Evolutionary conservation across 2,797 vertebrate genomes (phyloP), one percentile per base, ranked within the genome.

Genomic region (Acipenser oxyrinchus): DNA sequence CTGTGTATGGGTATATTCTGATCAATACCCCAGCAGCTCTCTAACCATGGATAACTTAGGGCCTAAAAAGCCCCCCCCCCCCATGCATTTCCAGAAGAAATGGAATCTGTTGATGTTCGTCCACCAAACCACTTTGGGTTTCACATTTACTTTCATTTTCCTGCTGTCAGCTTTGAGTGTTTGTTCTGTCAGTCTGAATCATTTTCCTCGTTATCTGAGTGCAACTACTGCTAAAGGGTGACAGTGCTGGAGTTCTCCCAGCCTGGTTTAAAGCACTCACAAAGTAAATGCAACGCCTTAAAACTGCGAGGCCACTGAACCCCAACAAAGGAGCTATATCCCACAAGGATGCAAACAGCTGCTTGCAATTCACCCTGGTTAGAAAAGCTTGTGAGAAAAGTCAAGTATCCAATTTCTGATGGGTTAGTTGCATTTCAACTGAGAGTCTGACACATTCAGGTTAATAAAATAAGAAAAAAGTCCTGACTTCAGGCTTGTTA

Each of bases 381-480:
- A 53, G 51, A 13, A 55, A 68, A 12, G 51, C 23, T 62, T 51
- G 50, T 18, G 63, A 55, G 49, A 55, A 61, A 63, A 68, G 60
- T 68, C 66, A 68, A 68, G 60, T 15, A 57, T 49, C 11, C 58
- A 13, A 15, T 18, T 60, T 51, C 37, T n/a, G 49, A 68, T 60
- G 10, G 51, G 49, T 62, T 63, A 67, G 49, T 4, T 15, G 23
- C 13, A 11, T 55, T 63, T 63, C 23, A 48, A 55, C 51, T 50
- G 49, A 53, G 51, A 23, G n/a, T 9, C 60, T 68, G 66, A 62
- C 66, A 68, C 60, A 68, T 63, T 68, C 60, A 55, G 60, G 60
- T 15, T 63, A 68, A 68, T 50, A 10, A 50, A 49, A 57, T 8
- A 12, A 59, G 48, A 49, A 13, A 37, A 37, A 37, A 37, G 37